Evolutionary conservation across 2,888 invertebrate species (phyloP), one percentile per base, ranked within the genome.

Genomic region (Congeria kusceri): DNA sequence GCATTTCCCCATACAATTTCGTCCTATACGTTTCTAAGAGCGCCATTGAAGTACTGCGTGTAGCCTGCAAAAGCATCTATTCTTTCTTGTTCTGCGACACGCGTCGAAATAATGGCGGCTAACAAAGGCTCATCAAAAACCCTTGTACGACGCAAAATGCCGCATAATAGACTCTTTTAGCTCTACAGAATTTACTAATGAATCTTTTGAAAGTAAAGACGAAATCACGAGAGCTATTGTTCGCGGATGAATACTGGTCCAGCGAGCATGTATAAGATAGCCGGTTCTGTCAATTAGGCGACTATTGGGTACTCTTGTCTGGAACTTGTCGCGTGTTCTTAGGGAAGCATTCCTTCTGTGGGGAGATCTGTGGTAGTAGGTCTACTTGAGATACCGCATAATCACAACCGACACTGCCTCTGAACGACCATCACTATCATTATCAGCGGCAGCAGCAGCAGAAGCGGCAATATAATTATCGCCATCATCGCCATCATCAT

Each of bases 1-100:
- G 69, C 69, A 62, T 75, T 75, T 82, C 78, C n/a, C 75, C 72
- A 75, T 76, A 75, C 82, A 82, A 82, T 82, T 82, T 82, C 62
- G 65, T 67, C 66, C 77, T 72, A 80, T 80, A 80, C 67, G 75
- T 64, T 67, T 27, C 80, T 80, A 80, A 80, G 75, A 80, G 67
- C 80, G 56, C 75, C 59, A 80, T 80, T 80, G 68, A 80, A 28
- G 29, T 59, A 39, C 68, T 75, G 72, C 80, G 75, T 75, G 75
- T 75, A 67, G 53, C 27, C 61, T 53, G 75, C 75, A 82, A 82
- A 76, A 61, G 69, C 77, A 66, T 82, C 75, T 77, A 78, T 78
- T 78, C 39, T 78, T 69, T 75, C 65, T 69, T 77, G 77, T 77
- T 72, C 76, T 73, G 66, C 62, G 61, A 68, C 72, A 75, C 75